Evolutionary conservation across 2,888 invertebrate species (phyloP).

Genomic region (Papilio gigon): DNA sequence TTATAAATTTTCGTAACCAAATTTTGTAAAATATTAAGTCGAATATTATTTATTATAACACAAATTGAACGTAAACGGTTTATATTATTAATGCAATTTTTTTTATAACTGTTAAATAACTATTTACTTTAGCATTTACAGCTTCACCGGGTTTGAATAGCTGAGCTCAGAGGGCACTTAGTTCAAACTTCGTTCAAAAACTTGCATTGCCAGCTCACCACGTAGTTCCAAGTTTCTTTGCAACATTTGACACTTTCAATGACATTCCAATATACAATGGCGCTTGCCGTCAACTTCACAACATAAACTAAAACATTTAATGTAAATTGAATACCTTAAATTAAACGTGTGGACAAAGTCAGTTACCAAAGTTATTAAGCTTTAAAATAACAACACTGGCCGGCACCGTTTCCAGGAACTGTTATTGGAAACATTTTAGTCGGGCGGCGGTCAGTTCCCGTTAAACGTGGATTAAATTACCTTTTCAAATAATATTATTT

Average conservation of each 20-base stretch:
- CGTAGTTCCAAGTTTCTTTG: too few species aligned
- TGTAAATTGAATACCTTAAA: not conserved
- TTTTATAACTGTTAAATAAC: too few species aligned
- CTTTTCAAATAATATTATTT: constrained; percentile 7
- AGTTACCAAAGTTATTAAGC: constrained; percentile 3
- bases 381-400: constrained; percentile 10
- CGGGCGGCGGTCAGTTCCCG: not conserved
- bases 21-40: not conserved
- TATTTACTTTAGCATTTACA: too few species aligned
- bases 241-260: too few species aligned
- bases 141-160: too few species aligned
- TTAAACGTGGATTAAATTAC: constrained; percentile 5
- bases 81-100: too few species aligned
- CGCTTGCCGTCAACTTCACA: too few species aligned
- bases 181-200: too few species aligned
- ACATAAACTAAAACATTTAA: not conserved
- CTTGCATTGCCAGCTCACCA: too few species aligned
- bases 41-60: not conserved
- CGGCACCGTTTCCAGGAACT: constrained; percentile 10
- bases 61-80: not conserved
- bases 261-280: too few species aligned
- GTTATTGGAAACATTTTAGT: constrained; percentile 1
- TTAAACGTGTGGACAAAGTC: constrained; percentile 10
- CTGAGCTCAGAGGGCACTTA: too few species aligned
- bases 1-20: not conserved